Base-by-base conservation (phyloP, 1,140 invertebrate species). In the Semibalanus balanoides region DNA sequence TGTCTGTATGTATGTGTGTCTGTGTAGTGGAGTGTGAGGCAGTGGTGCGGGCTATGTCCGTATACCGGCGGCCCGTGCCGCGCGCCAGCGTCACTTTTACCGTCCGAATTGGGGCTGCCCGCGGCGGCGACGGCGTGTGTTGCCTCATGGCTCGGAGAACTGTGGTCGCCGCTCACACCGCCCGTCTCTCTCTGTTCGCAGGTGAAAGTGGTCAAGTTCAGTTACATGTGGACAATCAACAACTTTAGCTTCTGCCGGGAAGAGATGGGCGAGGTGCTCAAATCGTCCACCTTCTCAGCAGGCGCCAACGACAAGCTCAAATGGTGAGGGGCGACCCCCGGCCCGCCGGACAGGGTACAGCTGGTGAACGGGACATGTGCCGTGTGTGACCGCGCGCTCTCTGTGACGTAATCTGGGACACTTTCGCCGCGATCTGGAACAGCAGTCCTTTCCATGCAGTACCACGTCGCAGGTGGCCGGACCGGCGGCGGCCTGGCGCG, bases 181-280 rank as follows among this genome's bases (percentile, higher is more conserved):
- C 7, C 51, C 51, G 17, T n/a, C 35, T 7, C 35, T 40, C 51
- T 72, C 70, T 72, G 70, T 83, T 81, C 82, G 31, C 91, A 99
- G 95, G 96, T 99, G 81, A 99, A 99, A 91, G 96, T 99, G 85
- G 95, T 98, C 77, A 99, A 99, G 87, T 99, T 99, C 88, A 97
- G 94, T 86, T 99, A 98, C 86, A 99, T 99, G 94, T 99, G 97
- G 97, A 99, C 97, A 82, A 99, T 99, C 87, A 99, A 98, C 86
- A 99, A 99, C 89, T 99, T 99, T 87, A 98, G 95, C 88, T 99
- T 99, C 87, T 97, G 95, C 86, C 91, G 95, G 79, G 97, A 99
- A 87, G 97, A 99, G 87, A 98, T 99, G 96, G 97, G 97, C 80
- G 97, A 99, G 88, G 97, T 99, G 78, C 88, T 99, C 81, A 99